Evolutionary conservation across 2,888 invertebrate genomes (phyloP).

Genomic region (Blastobasis adustella): DNA sequence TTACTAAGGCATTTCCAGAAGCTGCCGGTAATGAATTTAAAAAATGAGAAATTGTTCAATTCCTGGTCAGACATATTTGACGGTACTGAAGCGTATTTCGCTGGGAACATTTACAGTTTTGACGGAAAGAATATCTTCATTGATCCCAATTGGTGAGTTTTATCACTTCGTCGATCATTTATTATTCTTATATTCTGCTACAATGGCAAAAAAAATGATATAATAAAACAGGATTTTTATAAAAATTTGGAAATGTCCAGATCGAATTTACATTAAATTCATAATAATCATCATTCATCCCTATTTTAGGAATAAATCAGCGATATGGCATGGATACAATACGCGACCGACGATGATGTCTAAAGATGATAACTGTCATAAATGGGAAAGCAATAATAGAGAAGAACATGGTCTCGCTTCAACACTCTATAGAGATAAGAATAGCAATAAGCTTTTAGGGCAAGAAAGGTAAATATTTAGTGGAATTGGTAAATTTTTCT

Average conservation of each 20-base stretch:
- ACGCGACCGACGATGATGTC: slow-evolving; percentile 20
- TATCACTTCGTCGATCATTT: no score
- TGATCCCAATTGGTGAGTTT: slow-evolving; percentile 44
- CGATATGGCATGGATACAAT: slow-evolving; percentile 51
- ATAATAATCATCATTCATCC: no score
- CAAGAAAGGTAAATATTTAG: slow-evolving; percentile 38
- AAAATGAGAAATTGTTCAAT: slow-evolving; percentile 38
- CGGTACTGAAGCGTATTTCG: slow-evolving; percentile 33
- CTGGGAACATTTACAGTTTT: slow-evolving; percentile 46
- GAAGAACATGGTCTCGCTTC: slow-evolving; percentile 37
- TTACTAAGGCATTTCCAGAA: no score
- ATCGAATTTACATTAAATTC: no score
- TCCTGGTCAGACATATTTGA: slow-evolving; percentile 53
- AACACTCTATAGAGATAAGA: slow-evolving; percentile 16
- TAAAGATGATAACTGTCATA: slow-evolving; percentile 28
- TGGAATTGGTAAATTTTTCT: slow-evolving; percentile 1
- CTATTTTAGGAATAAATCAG: slow-evolving; percentile 5
- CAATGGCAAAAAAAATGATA: no score
- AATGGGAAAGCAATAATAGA: slow-evolving; percentile 37
- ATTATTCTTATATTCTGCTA: no score
- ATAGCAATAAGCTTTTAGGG: slow-evolving; percentile 30
- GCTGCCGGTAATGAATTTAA: slow-evolving; percentile 38
- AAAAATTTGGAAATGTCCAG: no score
- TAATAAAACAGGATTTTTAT: no score
- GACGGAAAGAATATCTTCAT: slow-evolving; percentile 41